phyloP scores from a whole-genome alignment of 2,888 invertebrate species.

The Camponotus fellah region DNA sequence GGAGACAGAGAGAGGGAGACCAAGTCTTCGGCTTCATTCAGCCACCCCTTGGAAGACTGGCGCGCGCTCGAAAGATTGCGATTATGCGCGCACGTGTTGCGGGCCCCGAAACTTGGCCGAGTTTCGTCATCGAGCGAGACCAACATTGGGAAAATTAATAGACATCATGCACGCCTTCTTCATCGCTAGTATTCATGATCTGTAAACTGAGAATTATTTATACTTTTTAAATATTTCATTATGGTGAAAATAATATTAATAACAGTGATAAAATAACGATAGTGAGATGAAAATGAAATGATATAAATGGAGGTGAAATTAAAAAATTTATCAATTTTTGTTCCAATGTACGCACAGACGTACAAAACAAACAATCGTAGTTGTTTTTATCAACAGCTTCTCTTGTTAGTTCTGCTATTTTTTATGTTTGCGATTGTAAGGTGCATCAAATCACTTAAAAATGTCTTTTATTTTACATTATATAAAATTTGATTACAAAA shows the following conservation, averaged over 20 bases:
- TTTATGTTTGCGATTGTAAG: not conserved
- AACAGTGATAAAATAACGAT: conserved; percentile 2
- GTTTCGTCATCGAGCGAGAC: conserved; percentile 7
- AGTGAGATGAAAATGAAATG: not conserved
- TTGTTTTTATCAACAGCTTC: not conserved
- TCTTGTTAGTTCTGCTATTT: not conserved
- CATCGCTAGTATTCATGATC: not conserved
- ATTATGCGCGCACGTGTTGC: conserved; percentile 67
- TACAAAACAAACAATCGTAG: not conserved
- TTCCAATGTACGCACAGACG: not conserved
- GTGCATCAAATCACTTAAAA: not conserved
- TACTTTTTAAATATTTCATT: not conserved
- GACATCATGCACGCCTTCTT: not conserved
- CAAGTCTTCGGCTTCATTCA: conserved; percentile 74
- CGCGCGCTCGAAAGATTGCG: conserved; percentile 72
- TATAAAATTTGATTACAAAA: not conserved
- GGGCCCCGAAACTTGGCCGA: conserved; percentile 51
- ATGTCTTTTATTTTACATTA: not conserved
- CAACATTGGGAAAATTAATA: conserved; percentile 24
- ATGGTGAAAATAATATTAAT: not conserved
- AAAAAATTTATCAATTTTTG: not conserved
- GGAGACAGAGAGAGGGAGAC: conserved; percentile 29
- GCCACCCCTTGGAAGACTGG: conserved; percentile 70
- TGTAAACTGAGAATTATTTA: not conserved
- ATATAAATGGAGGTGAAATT: not conserved